phyloP scores from a whole-genome alignment of 1,140 invertebrate genomes.

The Monomorium pharaonis region DNA sequence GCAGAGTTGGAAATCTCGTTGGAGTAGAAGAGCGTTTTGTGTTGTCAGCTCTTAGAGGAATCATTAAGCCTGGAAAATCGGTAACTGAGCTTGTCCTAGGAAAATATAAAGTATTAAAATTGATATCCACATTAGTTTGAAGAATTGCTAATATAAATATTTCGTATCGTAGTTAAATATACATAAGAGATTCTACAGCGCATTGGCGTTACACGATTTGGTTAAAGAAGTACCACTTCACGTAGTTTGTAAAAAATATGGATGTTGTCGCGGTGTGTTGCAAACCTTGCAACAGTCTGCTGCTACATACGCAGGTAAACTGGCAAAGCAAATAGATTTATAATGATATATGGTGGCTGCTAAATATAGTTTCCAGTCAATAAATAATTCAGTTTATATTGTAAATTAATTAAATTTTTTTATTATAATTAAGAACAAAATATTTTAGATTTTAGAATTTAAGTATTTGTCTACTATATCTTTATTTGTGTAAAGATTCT shows the following conservation, averaged over 20 bases:
- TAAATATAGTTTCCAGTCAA: no score
- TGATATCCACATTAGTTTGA: background rate
- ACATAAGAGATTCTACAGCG: conserved; percentile 94
- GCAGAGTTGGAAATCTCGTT: conserved; percentile 95
- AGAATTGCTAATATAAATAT: background rate
- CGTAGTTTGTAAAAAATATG: conserved; percentile 93
- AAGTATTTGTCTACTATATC: no score
- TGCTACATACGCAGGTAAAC: conserved; percentile 90
- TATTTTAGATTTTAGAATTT: no score
- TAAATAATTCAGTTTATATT: no score
- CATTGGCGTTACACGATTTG: conserved; percentile 96
- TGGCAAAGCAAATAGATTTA: background rate
- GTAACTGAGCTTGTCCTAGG: conserved; percentile 70
- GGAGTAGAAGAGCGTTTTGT: conserved; percentile 96
- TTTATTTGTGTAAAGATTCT: no score
- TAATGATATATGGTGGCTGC: background rate
- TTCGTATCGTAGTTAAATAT: conserved; percentile 78
- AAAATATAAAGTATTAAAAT: background rate
- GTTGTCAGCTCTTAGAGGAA: conserved; percentile 91
- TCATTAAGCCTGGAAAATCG: conserved; percentile 86
- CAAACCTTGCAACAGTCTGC: conserved; percentile 97
- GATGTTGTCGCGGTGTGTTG: conserved; percentile 93
- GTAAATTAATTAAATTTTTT: no score
- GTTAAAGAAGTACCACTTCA: conserved; percentile 95
- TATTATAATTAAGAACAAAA: no score